Conservation (phyloP, 2,797 vertebrate genomes). For the Rhynchonycteris naso region DNA sequence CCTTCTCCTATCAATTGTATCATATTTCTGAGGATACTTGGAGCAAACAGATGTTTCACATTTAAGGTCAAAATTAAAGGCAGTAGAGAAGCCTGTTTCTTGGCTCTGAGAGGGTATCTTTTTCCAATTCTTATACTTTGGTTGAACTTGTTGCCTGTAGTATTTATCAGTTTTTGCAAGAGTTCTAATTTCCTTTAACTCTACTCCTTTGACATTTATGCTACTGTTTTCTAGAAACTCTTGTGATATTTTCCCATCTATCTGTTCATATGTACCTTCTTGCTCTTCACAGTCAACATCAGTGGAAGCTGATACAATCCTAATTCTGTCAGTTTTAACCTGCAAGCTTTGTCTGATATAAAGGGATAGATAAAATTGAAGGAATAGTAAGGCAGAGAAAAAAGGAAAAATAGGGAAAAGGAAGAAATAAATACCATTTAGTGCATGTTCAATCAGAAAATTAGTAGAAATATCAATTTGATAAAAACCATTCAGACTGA, state of each 20-base stretch:
- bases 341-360: slow-evolving; percentile 86
- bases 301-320: slow-evolving; percentile 92
- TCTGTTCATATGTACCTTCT: slow-evolving; percentile 89
- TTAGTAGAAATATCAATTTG: slow-evolving; percentile 61
- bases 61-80: slow-evolving; percentile 78
- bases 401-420: slow-evolving; percentile 79
- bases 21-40: slow-evolving; percentile 91
- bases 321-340: slow-evolving; percentile 88
- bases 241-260: slow-evolving; percentile 87
- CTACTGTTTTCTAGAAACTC: slow-evolving; percentile 91
- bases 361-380: slow-evolving; percentile 47
- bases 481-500: slow-evolving; percentile 52
- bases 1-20: slow-evolving; percentile 92
- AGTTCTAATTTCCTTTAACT: slow-evolving; percentile 78
- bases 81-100: slow-evolving; percentile 70
- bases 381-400: slow-evolving; percentile 67
- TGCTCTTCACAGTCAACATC: slow-evolving; percentile 91
- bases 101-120: slow-evolving; percentile 59
- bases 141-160: slow-evolving; percentile 36
- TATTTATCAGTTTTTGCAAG: slow-evolving; percentile 64
- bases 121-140: slow-evolving; percentile 59
- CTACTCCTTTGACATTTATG: slow-evolving; percentile 89
- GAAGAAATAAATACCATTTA: slow-evolving; percentile 78
- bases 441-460: slow-evolving; percentile 70
- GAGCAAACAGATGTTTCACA: slow-evolving; percentile 80